Evolutionary conservation across 2,797 vertebrate species (phyloP).

Genomic region (Dendrocincla tyrannina): DNA sequence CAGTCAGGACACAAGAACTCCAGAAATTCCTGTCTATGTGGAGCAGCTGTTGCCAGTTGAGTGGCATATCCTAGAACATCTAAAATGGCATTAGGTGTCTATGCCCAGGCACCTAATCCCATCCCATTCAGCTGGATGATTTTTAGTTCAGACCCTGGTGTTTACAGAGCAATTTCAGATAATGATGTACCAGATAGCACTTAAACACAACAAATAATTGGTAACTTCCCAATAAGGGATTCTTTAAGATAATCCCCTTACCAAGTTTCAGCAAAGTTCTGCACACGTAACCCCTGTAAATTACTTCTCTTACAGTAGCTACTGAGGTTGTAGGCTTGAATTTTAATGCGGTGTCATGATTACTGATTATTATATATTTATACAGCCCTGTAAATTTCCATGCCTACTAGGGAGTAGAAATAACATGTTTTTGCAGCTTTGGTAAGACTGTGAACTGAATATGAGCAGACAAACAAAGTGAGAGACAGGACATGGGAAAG

Average conservation of each 20-base stretch:
- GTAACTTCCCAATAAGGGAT: neutral
- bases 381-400: slow-evolving; percentile 11
- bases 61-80: neutral
- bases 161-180: neutral
- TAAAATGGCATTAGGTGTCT: neutral
- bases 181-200: neutral
- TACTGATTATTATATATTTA: slow-evolving; percentile 55
- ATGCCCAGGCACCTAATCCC: neutral
- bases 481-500: neutral
- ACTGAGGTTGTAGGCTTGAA: neutral
- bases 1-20: neutral
- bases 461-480: neutral
- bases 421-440: neutral
- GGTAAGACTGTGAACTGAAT: neutral
- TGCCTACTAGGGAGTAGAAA: neutral
- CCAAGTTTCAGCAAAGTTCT: slow-evolving; percentile 2
- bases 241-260: neutral
- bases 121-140: neutral
- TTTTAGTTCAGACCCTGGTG: neutral
- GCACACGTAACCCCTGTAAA: neutral
- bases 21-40: neutral
- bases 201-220: neutral
- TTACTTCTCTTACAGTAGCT: neutral
- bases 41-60: neutral
- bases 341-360: slow-evolving; percentile 25